Conservation (phyloP, 2,797 vertebrate species). For the Psittacula echo region DNA sequence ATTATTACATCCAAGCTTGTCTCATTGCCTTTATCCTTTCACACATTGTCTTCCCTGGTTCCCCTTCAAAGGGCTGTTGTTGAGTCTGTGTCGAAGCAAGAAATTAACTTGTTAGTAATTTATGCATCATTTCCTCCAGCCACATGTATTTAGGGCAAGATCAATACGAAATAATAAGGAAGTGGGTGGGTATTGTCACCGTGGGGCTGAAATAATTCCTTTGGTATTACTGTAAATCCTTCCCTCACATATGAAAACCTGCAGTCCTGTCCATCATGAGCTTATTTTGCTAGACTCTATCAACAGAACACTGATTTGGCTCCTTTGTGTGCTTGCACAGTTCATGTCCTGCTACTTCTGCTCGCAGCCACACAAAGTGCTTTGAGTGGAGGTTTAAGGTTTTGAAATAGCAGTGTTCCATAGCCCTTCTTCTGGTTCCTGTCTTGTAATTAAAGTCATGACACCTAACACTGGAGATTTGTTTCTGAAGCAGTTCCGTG, state of each 20-base stretch:
- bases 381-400: background rate
- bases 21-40: slow-evolving; percentile 59
- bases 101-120: slow-evolving; percentile 57
- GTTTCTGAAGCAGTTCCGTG: background rate
- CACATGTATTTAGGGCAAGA: slow-evolving; percentile 59
- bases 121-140: slow-evolving; percentile 69
- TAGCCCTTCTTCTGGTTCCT: background rate
- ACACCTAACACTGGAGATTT: background rate
- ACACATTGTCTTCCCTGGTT: slow-evolving; percentile 59
- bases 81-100: slow-evolving; percentile 1
- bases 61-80: slow-evolving; percentile 39
- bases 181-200: slow-evolving; percentile 5
- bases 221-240: slow-evolving; percentile 32
- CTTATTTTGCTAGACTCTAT: background rate
- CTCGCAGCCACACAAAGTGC: background rate
- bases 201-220: slow-evolving; percentile 37
- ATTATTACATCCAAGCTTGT: slow-evolving; percentile 52
- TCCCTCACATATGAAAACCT: background rate
- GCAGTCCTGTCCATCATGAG: background rate
- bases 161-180: slow-evolving; percentile 65
- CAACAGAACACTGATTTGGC: background rate
- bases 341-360: background rate
- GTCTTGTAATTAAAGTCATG: background rate
- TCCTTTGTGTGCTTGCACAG: background rate
- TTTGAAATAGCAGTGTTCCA: background rate